phyloP scores from a whole-genome alignment of 2,113 vertebrate genomes.

The Peucedramus taeniatus region DNA sequence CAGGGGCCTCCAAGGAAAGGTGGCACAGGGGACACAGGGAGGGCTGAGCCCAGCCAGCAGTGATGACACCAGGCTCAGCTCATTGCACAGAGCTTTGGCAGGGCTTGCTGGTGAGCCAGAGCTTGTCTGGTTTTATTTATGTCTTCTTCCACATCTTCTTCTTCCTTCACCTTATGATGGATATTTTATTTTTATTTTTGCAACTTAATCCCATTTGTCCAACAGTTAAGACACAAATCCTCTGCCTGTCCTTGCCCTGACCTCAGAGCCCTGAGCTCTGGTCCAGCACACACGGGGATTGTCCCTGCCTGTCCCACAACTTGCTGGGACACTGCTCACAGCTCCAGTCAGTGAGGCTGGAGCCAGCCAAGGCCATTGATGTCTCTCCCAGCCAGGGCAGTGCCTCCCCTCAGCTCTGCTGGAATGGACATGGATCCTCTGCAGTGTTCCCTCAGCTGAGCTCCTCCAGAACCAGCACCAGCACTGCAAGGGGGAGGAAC shows the following conservation, averaged over 20 bases:
- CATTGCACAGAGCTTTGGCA: not conserved
- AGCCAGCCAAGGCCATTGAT: not conserved
- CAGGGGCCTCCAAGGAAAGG: not conserved
- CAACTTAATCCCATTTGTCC: not conserved
- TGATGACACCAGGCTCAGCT: not conserved
- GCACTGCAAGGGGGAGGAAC: not conserved
- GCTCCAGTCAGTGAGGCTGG: accelerated
- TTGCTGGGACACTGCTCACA: not conserved
- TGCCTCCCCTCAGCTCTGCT: not conserved
- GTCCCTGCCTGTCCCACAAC: not conserved
- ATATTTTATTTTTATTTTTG: not conserved
- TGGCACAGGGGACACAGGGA: not conserved
- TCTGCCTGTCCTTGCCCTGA: not conserved
- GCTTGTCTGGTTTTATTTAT: accelerated
- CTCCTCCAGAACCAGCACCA: not conserved
- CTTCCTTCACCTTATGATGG: not conserved
- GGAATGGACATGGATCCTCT: not conserved
- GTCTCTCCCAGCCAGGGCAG: accelerated
- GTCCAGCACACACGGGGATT: not conserved
- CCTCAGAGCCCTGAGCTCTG: not conserved
- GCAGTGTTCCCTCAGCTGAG: not conserved
- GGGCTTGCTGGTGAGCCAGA: not conserved
- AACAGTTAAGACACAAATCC: accelerated
- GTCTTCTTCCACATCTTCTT: not conserved
- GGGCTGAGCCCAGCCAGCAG: not conserved